Evolutionary conservation across 2,888 invertebrate genomes (phyloP), one percentile per base, ranked within the genome.

Genomic region (Megastigmus dorsalis): DNA sequence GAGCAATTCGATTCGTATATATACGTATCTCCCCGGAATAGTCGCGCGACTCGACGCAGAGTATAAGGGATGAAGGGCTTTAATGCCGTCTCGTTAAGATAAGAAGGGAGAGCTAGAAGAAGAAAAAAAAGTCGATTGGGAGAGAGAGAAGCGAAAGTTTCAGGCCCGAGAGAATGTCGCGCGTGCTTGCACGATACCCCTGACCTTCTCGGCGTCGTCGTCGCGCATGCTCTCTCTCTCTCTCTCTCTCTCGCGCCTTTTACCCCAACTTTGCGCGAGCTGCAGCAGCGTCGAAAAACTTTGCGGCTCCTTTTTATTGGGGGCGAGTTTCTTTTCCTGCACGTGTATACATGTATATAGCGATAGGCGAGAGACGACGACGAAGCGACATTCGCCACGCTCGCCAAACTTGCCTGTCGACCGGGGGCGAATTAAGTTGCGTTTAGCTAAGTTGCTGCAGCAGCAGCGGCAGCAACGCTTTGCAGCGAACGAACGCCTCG

Each of bases 31-130:
- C 52, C 52, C 41, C 26, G n/a, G n/a, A n/a, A n/a, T n/a, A n/a
- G n/a, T n/a, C n/a, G n/a, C n/a, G 38, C 55, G n/a, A 18, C 50
- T 15, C 41, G 15, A 23, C n/a, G 38, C 26, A 15, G 36, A 26
- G 18, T 0, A 28, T 15, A 15, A 28, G 67, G 38, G 26, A 3
- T 30, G 63, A 48, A 45, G 54, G n/a, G 57, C 62, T 68, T n/a
- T 63, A 63, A 74, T 55, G 55, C 68, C 48, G 38, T 20, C 55
- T 68, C 68, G 74, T 74, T 69, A 74, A 68, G 74, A 74, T 74
- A 74, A 68, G 63, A 43, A 63, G 41, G 10, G n/a, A 41, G 38
- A 30, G 23, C 5, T 13, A 30, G 10, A 20, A 18, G 9, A 38
- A 18, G 26, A 23, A 28, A 5, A 15, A 33, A 45, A 60, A n/a